Conservation (phyloP, 2,888 invertebrate genomes). For the Lapara coniferarum region DNA sequence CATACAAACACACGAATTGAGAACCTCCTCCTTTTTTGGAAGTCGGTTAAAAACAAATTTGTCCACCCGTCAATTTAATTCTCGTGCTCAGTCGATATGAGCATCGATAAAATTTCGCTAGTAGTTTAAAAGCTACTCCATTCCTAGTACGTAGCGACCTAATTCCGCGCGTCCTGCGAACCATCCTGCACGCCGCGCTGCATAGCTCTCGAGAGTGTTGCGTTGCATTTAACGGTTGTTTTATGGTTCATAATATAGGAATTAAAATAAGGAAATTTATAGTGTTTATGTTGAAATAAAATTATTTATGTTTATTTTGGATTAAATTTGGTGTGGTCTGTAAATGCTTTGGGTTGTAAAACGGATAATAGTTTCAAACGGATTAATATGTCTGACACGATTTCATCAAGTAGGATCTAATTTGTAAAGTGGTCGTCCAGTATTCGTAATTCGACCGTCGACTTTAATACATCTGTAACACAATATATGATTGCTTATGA, state of each 20-base stretch:
- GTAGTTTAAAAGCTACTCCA: not conserved
- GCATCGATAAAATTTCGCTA: too few relatives aligned
- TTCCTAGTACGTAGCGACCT: conserved; percentile 1
- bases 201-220: not conserved
- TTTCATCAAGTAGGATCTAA: not conserved
- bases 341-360: not conserved
- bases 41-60: too few relatives aligned
- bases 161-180: conserved; percentile 3
- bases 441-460: too few relatives aligned
- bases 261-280: not conserved
- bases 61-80: too few relatives aligned
- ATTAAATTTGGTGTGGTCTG: too few relatives aligned
- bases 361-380: not conserved
- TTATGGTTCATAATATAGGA: conserved; percentile 1
- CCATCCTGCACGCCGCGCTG: not conserved
- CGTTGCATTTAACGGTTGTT: conserved; percentile 11
- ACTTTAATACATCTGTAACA: too few relatives aligned
- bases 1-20: too few relatives aligned
- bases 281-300: not conserved
- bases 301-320: not conserved
- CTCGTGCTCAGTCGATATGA: too few relatives aligned
- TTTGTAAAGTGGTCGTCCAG: not conserved
- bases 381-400: conserved; percentile 13
- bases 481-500: too few relatives aligned
- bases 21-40: too few relatives aligned